Base-by-base conservation (phyloP, 1,140 invertebrate species). In the Drosophila orena region DNA sequence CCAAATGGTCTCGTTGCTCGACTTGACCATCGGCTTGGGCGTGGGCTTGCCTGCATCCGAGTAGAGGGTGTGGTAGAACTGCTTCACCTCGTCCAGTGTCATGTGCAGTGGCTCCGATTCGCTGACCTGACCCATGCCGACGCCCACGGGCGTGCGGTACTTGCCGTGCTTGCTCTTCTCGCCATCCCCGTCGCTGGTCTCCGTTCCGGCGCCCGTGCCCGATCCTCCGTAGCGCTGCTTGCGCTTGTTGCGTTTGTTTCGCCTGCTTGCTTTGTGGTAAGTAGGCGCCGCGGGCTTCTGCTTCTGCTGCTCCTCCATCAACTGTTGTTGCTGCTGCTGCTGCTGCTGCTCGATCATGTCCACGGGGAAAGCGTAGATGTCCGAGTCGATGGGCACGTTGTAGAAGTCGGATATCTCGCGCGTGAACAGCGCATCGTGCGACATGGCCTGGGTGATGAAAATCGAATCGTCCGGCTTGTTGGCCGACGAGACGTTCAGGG, bases 371-470 rank as follows among this genome's bases (percentile, higher is more conserved):
- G 96, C 96, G 83, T 97, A 97, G 70, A 97, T 96, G 81, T 97
- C 96, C 81, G 96, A 96, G 74, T 97, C 96, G 73, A 96, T 96
- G 43, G 96, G 96, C 43, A 97, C 96, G 92, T 96, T 97, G 88
- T 97, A 97, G 93, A 97, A 95, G 84, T 97, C 96, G 30, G 95
- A 95, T 30, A 96, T 96, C 70, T 96, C 95, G 55, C 93, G 93
- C 17, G 94, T 93, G 12, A 91, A 81, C 10, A 97, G 91, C 0
- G 96, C 95, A 78, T 97, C 96, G 75, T 97, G 96, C 0, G 96
- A 97, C 93, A 97, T 96, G 15, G 96, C 96, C 78, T 96, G 96
- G 1, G 96, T 97, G 52, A 97, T 97, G 80, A 97, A 97, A 72
- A 95, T 96, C 5, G 96, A 97, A 83, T 97, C 96, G 72, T 97